These are phyloP conservation scores for Asarcornis scutulata DNA, from an alignment of 2,113 vertebrate species.

Conservation along the genomic window DNA sequence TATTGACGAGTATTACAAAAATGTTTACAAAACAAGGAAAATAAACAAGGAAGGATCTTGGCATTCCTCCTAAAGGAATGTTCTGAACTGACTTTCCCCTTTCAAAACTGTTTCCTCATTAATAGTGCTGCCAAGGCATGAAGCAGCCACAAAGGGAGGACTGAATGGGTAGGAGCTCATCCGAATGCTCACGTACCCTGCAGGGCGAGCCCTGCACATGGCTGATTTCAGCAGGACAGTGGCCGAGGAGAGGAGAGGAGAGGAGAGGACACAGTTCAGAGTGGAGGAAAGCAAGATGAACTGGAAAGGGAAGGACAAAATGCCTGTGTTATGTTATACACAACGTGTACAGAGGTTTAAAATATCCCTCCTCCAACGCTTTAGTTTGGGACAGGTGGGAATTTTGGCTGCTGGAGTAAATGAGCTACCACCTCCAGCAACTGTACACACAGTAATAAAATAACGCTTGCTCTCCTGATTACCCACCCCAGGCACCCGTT, in stretches of 20 bases:
- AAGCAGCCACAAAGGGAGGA: neutral
- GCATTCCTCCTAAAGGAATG: conserved; percentile 19
- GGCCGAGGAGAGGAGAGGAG: neutral
- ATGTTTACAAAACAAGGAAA: conserved; percentile 34
- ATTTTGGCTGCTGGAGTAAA: neutral
- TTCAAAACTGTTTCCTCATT: conserved; percentile 46
- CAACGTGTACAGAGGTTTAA: neutral
- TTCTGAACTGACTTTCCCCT: conserved; percentile 38
- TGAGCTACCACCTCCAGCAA: neutral
- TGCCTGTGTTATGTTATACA: neutral
- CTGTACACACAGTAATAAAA: neutral
- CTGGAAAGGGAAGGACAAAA: neutral
- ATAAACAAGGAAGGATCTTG: conserved; percentile 45
- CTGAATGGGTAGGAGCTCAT: rapidly evolving
- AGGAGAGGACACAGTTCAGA: neutral
- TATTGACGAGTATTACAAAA: conserved; percentile 30
- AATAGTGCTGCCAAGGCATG: conserved; percentile 18
- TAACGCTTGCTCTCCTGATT: neutral
- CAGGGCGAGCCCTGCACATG: neutral
- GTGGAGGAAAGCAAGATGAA: neutral
- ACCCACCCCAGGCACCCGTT: neutral
- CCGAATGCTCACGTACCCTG: neutral
- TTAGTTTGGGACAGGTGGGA: neutral
- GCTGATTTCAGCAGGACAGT: neutral
- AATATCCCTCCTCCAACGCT: neutral